These are phyloP conservation scores for Geopemphigus sp. DNA, from an alignment of 1,140 invertebrate species.

Conservation along the genomic window DNA sequence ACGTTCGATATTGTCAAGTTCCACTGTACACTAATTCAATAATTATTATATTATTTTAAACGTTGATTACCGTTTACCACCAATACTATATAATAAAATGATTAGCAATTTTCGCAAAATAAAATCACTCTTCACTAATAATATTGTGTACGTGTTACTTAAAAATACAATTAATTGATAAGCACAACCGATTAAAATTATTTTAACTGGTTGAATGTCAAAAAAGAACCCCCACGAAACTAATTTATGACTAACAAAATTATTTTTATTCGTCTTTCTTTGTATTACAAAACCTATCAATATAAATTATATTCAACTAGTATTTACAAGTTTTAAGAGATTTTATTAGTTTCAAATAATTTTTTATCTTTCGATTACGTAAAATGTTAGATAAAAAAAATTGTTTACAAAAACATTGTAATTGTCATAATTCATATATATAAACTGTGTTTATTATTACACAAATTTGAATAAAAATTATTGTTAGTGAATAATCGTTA, in stretches of 20 bases:
- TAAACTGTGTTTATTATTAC: not conserved
- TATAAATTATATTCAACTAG: not conserved
- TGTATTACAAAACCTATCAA: not conserved
- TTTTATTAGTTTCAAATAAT: not conserved
- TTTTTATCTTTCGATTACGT: not conserved
- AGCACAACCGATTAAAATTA: not conserved
- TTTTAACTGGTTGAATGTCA: not conserved
- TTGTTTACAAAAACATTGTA: not conserved
- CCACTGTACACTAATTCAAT: not conserved
- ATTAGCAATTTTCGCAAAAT: not conserved
- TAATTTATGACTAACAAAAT: not conserved
- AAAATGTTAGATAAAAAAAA: conserved; percentile 1
- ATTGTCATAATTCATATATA: not conserved
- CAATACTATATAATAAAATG: not conserved
- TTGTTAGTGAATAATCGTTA: no score
- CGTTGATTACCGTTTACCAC: not conserved
- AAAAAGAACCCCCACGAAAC: not conserved
- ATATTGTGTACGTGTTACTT: not conserved
- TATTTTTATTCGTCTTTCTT: not conserved
- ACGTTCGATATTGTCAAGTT: not conserved
- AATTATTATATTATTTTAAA: not conserved
- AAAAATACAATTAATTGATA: not conserved
- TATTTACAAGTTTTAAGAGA: not conserved
- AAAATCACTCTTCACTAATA: not conserved
- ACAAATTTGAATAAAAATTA: not conserved